Base-by-base conservation (phyloP, 2,888 invertebrate species). In the Sceliomorpha sp. region DNA sequence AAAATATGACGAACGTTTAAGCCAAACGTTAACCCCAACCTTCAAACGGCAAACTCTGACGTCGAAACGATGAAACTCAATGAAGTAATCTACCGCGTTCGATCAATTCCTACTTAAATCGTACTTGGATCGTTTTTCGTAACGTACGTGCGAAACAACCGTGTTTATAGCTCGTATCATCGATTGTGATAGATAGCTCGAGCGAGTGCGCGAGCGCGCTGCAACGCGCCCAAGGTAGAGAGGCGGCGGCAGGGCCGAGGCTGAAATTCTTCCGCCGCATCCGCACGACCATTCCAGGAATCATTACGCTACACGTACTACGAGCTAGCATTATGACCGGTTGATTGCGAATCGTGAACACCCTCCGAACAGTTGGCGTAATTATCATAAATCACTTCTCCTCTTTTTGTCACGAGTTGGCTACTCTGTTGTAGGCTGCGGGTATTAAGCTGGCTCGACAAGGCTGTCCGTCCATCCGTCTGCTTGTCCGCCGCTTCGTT, bases 381-480 rank as follows among this genome's bases (percentile, higher is more conserved):
- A 84, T 84, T 83, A 84, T 80, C 81, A 83, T 83, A 82, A 83
- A 83, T 84, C 82, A 83, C 59, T 50, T 66, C 56, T 68, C 60
- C 58, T 72, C 56, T 48, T 68, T 50, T 59, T 51, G 64, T 56
- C 66, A 68, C 68, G 47, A 70, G 67, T 13, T 60, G 64, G 64
- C 60, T 62, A 59, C 70, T 69, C 70, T 48, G n/a, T n/a, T n/a
- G 66, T 53, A 66, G 56, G 51, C 66, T 50, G 42, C 53, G 60
- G 37, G 67, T 70, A 66, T 72, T 66, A 59, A 70, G 70, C 60
- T 42, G 68, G 59, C 67, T 56, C 51, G 40, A 55, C 63, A 56
- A 59, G 55, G 39, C 67, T 62, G 53, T 63, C 70, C 63, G 62
- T 53, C 66, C 55, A 60, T 73, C 53, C 69, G 68, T 63, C 72